phyloP scores from a whole-genome alignment of 1,140 invertebrate genomes.

The Metaphire vulgaris region DNA sequence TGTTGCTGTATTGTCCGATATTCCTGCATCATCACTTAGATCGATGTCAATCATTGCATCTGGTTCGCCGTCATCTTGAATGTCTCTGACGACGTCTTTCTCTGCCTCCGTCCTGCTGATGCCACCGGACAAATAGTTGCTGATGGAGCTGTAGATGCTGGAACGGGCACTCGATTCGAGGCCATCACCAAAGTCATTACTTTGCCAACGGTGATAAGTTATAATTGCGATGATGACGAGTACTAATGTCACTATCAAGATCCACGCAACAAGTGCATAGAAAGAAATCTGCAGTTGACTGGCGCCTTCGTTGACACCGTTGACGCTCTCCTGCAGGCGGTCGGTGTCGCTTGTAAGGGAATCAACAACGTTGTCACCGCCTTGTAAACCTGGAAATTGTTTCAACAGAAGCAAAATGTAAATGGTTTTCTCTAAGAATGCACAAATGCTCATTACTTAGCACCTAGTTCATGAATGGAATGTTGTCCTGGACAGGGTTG shows the following conservation, averaged over 20 bases:
- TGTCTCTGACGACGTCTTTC: too few species aligned
- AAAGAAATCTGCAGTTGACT: conserved; percentile 5
- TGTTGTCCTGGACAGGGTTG: too few species aligned
- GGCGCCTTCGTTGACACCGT: background rate
- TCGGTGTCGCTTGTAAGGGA: background rate
- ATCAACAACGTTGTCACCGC: background rate
- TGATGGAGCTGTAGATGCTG: background rate
- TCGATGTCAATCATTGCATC: too few species aligned
- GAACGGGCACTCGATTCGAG: background rate
- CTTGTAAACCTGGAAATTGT: background rate
- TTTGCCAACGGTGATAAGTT: background rate
- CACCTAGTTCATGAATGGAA: too few species aligned
- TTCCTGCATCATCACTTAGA: too few species aligned
- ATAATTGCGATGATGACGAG: background rate
- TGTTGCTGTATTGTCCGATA: too few species aligned
- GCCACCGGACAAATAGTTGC: background rate
- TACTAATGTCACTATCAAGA: background rate
- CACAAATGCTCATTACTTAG: too few species aligned
- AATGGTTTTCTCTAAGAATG: too few species aligned
- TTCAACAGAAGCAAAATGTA: background rate
- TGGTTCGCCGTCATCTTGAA: too few species aligned
- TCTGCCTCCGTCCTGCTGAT: too few species aligned
- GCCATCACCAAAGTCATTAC: background rate
- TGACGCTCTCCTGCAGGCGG: background rate
- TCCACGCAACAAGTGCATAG: conserved; percentile 7